These are phyloP conservation scores for Hippopotamus amphibius DNA, from an alignment of 2,113 vertebrate genomes.

Conservation along the genomic window DNA sequence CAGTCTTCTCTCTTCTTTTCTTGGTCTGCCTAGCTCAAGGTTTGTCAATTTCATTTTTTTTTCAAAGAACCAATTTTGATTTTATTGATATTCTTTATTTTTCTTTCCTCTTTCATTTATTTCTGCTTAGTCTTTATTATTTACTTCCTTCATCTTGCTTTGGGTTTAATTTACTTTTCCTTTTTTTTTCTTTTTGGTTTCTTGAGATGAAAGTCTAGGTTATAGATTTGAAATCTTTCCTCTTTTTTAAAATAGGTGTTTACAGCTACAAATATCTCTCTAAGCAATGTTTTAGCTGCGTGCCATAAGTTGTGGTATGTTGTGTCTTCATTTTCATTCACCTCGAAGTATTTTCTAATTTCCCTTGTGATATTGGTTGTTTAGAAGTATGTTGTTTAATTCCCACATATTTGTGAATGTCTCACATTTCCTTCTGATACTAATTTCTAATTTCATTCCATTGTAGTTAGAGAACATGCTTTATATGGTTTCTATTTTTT, in stretches of 20 bases:
- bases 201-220: constrained; percentile 5
- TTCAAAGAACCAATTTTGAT: background rate
- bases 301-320: background rate
- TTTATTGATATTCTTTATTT: background rate
- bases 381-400: constrained; percentile 1
- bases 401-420: constrained; percentile 7
- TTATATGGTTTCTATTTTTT: background rate
- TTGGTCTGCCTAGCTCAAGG: background rate
- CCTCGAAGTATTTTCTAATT: background rate
- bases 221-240: background rate
- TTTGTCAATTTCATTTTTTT: constrained; percentile 1
- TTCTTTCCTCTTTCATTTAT: background rate
- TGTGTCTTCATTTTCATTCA: background rate
- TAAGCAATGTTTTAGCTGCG: background rate
- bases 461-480: background rate
- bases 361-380: background rate
- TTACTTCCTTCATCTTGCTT: background rate
- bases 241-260: background rate
- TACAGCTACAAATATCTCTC: background rate
- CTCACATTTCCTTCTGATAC: background rate
- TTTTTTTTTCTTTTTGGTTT: background rate
- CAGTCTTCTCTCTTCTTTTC: background rate
- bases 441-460: constrained; percentile 12
- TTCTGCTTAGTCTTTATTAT: background rate
- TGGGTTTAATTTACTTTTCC: background rate